Evolutionary conservation across 2,113 vertebrate genomes (phyloP).

Genomic region (Ciconia boyciana): DNA sequence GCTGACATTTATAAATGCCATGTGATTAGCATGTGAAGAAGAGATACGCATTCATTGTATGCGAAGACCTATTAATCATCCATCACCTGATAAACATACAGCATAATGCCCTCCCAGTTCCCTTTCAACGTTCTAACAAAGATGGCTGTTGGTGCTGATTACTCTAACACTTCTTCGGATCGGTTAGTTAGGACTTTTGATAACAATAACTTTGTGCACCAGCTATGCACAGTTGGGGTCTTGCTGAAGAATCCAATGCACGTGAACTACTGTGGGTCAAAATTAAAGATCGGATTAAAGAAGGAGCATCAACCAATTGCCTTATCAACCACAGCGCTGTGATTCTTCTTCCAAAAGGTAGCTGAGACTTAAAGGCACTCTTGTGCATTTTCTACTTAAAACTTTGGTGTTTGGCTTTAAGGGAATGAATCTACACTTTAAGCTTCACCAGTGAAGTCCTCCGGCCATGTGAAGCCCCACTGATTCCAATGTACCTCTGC

Average conservation of each 20-base stretch:
- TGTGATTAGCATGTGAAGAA: conserved; percentile 71
- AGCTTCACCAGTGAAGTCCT: neutral
- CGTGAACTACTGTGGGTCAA: neutral
- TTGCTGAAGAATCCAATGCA: neutral
- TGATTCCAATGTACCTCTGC: neutral
- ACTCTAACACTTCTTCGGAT: neutral
- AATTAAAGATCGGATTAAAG: neutral
- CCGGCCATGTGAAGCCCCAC: neutral
- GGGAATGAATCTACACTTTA: neutral
- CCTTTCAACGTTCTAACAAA: neutral
- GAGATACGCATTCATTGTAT: conserved; percentile 38
- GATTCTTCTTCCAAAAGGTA: neutral
- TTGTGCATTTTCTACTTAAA: neutral
- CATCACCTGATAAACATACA: conserved; percentile 37
- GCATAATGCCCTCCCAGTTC: neutral
- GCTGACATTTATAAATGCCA: conserved; percentile 71
- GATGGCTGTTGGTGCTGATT: neutral
- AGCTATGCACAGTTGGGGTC: neutral
- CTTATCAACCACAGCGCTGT: accelerated
- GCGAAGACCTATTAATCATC: conserved; percentile 62
- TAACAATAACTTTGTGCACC: neutral
- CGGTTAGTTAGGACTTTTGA: neutral
- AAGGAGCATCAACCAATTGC: neutral
- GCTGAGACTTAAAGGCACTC: no score
- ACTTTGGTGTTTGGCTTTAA: neutral